phyloP scores from a whole-genome alignment of 2,113 vertebrate genomes.

The Phrynosoma platyrhinos region DNA sequence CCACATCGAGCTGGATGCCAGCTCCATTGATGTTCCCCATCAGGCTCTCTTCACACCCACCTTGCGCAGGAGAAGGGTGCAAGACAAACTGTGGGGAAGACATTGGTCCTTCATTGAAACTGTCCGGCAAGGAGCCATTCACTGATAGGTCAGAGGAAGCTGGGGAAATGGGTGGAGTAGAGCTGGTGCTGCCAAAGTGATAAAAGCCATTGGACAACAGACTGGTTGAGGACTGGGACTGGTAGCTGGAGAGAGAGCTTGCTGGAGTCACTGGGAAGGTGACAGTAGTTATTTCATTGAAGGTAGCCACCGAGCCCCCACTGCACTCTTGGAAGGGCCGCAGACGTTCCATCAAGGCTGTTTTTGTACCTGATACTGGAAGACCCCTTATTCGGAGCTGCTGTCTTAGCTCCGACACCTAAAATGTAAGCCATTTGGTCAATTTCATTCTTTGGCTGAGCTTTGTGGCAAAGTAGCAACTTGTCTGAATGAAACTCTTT shows the following conservation, averaged over 20 bases:
- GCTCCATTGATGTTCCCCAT: conserved; percentile 77
- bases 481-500: neutral
- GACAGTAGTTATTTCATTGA: conserved; percentile 89
- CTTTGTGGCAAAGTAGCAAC: neutral
- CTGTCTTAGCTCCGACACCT: conserved; percentile 97
- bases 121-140: conserved; percentile 90
- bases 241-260: conserved; percentile 84
- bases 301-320: conserved; percentile 75
- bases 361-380: conserved; percentile 96
- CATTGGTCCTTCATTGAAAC: conserved; percentile 92
- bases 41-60: conserved; percentile 84
- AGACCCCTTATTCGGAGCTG: conserved; percentile 94
- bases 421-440: neutral
- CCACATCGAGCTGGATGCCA: conserved; percentile 75
- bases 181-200: conserved; percentile 93
- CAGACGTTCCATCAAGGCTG: conserved; percentile 91
- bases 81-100: conserved; percentile 88
- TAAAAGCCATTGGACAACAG: conserved; percentile 90
- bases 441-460: neutral
- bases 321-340: conserved; percentile 91
- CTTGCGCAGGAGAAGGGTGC: conserved; percentile 83
- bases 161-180: conserved; percentile 93
- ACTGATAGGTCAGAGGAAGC: conserved; percentile 94
- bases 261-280: conserved; percentile 92
- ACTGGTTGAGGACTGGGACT: conserved; percentile 84